Conservation (phyloP, 2,113 vertebrate species). For the Channa maculata region DNA sequence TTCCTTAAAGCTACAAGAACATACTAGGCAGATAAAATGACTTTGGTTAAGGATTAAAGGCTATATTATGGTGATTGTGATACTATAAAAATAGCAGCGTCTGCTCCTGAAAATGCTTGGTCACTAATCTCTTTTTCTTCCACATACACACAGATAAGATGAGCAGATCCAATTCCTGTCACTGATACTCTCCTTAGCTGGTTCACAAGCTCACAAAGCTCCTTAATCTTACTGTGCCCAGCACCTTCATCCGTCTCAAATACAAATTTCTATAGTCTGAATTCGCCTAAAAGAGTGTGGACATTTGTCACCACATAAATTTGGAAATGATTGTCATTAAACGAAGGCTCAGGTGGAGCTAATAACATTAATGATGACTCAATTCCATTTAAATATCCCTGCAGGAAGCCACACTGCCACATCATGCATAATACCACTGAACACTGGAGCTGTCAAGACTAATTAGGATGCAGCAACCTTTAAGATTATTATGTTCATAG, state of each 20-base stretch:
- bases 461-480: no score
- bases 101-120: slow-evolving; percentile 19
- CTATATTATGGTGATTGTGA: no score
- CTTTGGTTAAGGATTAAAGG: no score
- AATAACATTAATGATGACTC: not conserved
- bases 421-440: no score
- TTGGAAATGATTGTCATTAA: not conserved
- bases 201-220: not conserved
- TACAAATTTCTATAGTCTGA: no score
- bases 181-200: not conserved
- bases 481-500: no score
- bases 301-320: not conserved
- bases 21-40: no score
- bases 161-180: not conserved
- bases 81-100: no score
- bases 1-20: no score
- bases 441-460: no score
- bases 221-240: slow-evolving; percentile 1
- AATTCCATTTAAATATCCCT: not conserved
- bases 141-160: not conserved
- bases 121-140: slow-evolving; percentile 12
- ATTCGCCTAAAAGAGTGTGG: not conserved
- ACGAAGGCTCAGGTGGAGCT: not conserved
- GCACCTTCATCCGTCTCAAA: not conserved
- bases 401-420: not conserved